Base-by-base conservation (phyloP, 2,113 vertebrate species). In the Orycteropus afer region DNA sequence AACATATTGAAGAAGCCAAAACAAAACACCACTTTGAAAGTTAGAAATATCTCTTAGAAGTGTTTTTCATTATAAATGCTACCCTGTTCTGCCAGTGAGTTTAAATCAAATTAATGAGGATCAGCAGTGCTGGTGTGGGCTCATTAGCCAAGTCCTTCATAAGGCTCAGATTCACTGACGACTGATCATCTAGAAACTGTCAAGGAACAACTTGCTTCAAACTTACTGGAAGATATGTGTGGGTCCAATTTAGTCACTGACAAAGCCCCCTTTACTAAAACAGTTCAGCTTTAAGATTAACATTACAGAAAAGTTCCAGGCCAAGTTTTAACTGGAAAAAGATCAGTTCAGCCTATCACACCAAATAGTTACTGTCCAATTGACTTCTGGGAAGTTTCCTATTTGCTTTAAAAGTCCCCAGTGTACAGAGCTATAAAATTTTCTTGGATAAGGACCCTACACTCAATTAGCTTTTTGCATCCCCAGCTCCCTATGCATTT, bases 291-390 rank as follows among this genome's bases (percentile, higher is more conserved):
- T 78, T 85, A 95, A 94, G 85, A 95, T 57, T 17, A 93, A 93
- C 0, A 0, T 49, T 78, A 82, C 96, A 93, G 96, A 53, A 93
- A 92, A 93, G 71, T 82, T 74, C 37, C 73, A 92, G 74, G 94
- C 90, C 94, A 88, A 94, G 85, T 96, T 97, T 97, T 89, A 74
- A 95, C 67, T 97, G 95, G 92, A 97, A 90, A 90, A 90, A 89
- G 88, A 96, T 92, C 96, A 95, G 80, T 95, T 91, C 85, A 29
- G 86, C 73, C 96, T 95, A 90, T 97, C 96, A 92, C 51, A 80
- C 29, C 69, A 92, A 97, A 71, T n/a, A 79, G 92, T 88, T 85
- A 79, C 92, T 76, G 51, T 53, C 78, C 96, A 88, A 51, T 42
- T 27, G 73, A 93, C 59, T 96, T 93, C 90, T 92, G 53, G 32